Evolutionary conservation across 1,140 invertebrate species (phyloP), one percentile per base, ranked within the genome.

Genomic region (Thalassaphorura encarpata): DNA sequence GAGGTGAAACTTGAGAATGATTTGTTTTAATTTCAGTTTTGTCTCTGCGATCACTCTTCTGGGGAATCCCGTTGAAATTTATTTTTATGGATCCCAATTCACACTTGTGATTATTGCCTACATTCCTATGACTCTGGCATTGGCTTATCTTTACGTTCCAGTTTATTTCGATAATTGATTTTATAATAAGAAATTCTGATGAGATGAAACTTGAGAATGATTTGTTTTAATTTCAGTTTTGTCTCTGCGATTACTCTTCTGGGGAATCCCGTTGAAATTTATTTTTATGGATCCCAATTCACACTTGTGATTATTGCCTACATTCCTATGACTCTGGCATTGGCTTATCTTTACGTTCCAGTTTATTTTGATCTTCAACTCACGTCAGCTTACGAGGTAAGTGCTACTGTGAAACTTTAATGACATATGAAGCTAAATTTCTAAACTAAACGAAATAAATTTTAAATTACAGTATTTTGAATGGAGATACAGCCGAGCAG

Each of bases 381-480:
- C 27, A 76, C 73, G 5, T 93, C 89, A 69, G 85, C 84, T 46
- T 95, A 93, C 72, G 85, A 94, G 79, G 85, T 87, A 31, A 6
- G n/a, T n/a, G n/a, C n/a, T 21, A 49, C 2, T 36, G n/a, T 11
- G n/a, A 11, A 11, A n/a, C 11, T 11, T 36, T 11, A n/a, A 36
- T 11, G n/a, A 11, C 33, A 36, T 11, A 11, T n/a, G 33, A 36
- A 36, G n/a, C n/a, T 36, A 36, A 36, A 36, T 36, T n/a, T 36
- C 11, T n/a, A 36, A n/a, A n/a, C n/a, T 36, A 36, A n/a, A 11
- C 33, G n/a, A 11, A 11, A 11, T 11, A 21, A 54, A 5, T 19
- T 54, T 24, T 13, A 16, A 11, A 26, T 48, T 28, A 4, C n/a
- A 55, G 43, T 56, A 42, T 45, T 57, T 42, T 31, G 51, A 59